phyloP scores from a whole-genome alignment of 2,797 vertebrate species.

The Emys orbicularis region DNA sequence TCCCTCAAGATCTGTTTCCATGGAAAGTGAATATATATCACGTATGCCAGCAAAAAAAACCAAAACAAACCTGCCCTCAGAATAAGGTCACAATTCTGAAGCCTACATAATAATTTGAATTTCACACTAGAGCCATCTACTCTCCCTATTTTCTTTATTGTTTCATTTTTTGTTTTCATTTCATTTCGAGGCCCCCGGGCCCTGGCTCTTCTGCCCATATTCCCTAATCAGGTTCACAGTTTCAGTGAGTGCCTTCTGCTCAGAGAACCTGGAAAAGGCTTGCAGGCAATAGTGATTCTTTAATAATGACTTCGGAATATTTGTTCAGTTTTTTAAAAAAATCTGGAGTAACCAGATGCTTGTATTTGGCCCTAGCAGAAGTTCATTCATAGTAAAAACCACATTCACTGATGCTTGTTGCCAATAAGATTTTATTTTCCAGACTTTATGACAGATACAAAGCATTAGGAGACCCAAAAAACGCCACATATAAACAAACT shows the following conservation, averaged over 20 bases:
- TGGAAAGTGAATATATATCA: neutral
- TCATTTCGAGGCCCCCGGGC: neutral
- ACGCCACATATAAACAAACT: neutral
- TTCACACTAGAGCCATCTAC: neutral
- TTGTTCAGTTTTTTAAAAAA: neutral
- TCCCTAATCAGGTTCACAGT: neutral
- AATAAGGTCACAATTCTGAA: neutral
- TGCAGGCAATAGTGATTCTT: neutral
- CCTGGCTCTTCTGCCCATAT: neutral
- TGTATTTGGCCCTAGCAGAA: neutral
- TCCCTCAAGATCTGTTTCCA: neutral
- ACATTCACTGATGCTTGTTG: neutral
- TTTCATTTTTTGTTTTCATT: neutral
- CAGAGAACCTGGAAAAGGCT: neutral
- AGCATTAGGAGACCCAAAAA: neutral
- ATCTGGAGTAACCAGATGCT: neutral
- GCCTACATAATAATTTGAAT: neutral
- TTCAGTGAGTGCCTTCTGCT: neutral
- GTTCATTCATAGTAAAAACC: neutral
- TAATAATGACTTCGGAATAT: neutral
- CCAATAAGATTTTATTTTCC: neutral
- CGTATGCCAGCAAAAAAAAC: neutral
- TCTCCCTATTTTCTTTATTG: neutral
- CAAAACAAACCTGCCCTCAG: neutral
- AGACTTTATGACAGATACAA: neutral